Evolutionary conservation across 2,888 invertebrate genomes (phyloP), one percentile per base, ranked within the genome.

Genomic region (Clivina fossor): DNA sequence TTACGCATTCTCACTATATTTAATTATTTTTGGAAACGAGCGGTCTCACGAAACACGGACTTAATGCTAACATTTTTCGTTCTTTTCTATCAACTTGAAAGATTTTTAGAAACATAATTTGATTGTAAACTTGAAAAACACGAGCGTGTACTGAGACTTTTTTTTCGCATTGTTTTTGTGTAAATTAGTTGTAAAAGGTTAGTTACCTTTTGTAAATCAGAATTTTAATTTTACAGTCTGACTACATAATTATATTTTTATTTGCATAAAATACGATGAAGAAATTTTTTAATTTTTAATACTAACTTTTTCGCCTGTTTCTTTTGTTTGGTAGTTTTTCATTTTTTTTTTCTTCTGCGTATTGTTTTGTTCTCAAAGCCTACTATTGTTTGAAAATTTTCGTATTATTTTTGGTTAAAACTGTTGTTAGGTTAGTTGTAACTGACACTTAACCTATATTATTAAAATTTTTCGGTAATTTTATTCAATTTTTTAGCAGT

Each of bases 21-120:
- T 37, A 48, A 48, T 48, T 48, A 48, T 37, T 48, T 46, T 37
- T 48, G 48, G 37, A 48, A 48, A 46, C 33, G 33, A 46, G 33
- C 16, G 26, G 13, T 48, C 48, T 24, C 48, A 48, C 46, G 37
- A 16, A 8, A 8, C 8, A 7, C 26, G 26, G 5, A n/a, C n/a
- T n/a, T n/a, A n/a, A n/a, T n/a, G n/a, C n/a, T n/a, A n/a, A n/a
- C n/a, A n/a, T n/a, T n/a, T n/a, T n/a, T n/a, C n/a, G n/a, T n/a
- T n/a, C n/a, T n/a, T n/a, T n/a, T n/a, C n/a, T n/a, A n/a, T n/a
- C n/a, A n/a, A n/a, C n/a, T n/a, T n/a, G n/a, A n/a, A n/a, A n/a
- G n/a, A n/a, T n/a, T n/a, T n/a, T n/a, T n/a, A n/a, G n/a, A n/a
- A n/a, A n/a, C 26, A 26, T 7, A 8, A 26, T n/a, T 11, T n/a